Conservation (phyloP, 2,888 invertebrate species). For the Amaurobius ferox region DNA sequence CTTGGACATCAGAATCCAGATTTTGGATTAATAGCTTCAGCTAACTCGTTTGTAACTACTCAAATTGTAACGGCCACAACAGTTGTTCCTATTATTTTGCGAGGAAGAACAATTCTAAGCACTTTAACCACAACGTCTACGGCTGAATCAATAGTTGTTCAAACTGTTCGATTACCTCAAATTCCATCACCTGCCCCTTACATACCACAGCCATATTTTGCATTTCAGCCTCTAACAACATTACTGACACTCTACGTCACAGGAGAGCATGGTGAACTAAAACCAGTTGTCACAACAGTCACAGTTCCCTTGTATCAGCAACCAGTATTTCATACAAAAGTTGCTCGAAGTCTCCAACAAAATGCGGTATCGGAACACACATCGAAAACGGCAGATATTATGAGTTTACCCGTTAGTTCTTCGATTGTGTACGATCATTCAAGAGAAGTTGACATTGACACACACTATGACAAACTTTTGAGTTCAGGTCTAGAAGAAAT, state of each 20-base stretch:
- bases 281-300: slow-evolving; percentile 74
- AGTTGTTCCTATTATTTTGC: slow-evolving; percentile 73
- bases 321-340: slow-evolving; percentile 72
- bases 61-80: slow-evolving; percentile 73
- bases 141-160: slow-evolving; percentile 72
- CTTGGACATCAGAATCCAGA: slow-evolving; percentile 45
- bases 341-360: slow-evolving; percentile 66
- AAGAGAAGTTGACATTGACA: slow-evolving; percentile 59
- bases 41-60: slow-evolving; percentile 73
- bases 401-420: slow-evolving; percentile 37
- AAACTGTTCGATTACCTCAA: slow-evolving; percentile 70
- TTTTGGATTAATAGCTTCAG: slow-evolving; percentile 57
- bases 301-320: slow-evolving; percentile 73
- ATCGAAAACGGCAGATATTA: slow-evolving; percentile 44
- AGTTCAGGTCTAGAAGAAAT: slow-evolving; percentile 72
- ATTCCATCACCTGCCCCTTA: slow-evolving; percentile 65
- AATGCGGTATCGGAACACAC: slow-evolving; percentile 37
- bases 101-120: slow-evolving; percentile 74
- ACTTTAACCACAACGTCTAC: slow-evolving; percentile 74
- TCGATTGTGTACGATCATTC: slow-evolving; percentile 15
- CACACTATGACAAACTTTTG: slow-evolving; percentile 61
- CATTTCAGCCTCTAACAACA: slow-evolving; percentile 73
- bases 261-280: slow-evolving; percentile 74
- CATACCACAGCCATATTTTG: slow-evolving; percentile 71
- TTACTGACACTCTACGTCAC: slow-evolving; percentile 74